Evolutionary conservation across 2,113 vertebrate species (phyloP).

Genomic region (Chlorodrepanis virens): DNA sequence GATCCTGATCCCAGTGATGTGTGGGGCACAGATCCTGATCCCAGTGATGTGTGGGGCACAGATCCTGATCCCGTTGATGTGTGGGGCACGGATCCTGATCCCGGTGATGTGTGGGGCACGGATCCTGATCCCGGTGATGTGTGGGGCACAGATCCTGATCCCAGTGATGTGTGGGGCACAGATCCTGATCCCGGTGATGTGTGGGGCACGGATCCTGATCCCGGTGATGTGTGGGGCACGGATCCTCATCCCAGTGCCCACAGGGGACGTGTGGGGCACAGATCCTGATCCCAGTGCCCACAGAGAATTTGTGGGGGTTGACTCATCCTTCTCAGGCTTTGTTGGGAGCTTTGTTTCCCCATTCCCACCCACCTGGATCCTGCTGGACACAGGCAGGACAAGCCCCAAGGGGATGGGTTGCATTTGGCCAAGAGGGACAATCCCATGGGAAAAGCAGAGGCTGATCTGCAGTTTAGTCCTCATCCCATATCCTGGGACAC

Average conservation of each 20-base stretch:
- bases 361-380: background rate
- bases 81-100: no score
- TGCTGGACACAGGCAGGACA: accelerated
- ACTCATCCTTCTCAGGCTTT: accelerated
- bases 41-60: no score
- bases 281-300: background rate
- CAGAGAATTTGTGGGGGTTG: accelerated
- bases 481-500: background rate
- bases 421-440: background rate
- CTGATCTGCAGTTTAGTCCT: background rate
- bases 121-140: background rate
- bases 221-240: no score
- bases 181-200: background rate
- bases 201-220: background rate
- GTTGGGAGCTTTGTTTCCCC: background rate
- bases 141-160: background rate
- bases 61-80: background rate
- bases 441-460: background rate
- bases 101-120: no score
- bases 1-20: background rate
- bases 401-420: background rate
- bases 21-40: no score
- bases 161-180: no score
- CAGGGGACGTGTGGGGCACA: background rate
- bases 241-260: no score